Evolutionary conservation across 2,888 invertebrate genomes (phyloP), one percentile per base, ranked within the genome.

Genomic region (Leptarthrus brevirostris): DNA sequence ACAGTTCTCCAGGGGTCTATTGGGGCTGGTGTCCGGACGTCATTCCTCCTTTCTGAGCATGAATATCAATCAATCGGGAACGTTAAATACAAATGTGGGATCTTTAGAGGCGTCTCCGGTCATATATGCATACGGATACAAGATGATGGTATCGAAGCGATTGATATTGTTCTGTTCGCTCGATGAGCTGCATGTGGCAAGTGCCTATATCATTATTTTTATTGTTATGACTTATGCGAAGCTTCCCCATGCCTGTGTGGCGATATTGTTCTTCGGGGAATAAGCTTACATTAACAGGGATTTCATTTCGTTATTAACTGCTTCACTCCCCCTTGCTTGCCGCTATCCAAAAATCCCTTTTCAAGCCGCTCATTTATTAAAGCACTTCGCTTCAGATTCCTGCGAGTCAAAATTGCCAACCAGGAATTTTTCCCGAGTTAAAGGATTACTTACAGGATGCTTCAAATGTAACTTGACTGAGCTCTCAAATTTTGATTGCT

Each of bases 171-270:
- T 56, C 20, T 14, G 58, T 30, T 49, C 73, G n/a, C n/a, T n/a
- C n/a, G n/a, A n/a, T n/a, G n/a, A n/a, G n/a, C n/a, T 66, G 14
- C 52, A 56, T 66, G 66, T 24, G 66, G 47, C 66, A 66, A 66
- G 66, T 72, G 72, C 54, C 69, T 74, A 34, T 72, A 64, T 72
- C 71, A 74, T 74, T 74, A 74, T 72, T 74, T 74, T 74, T 72
- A 74, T 74, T 72, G 74, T 74, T 74, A 74, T 74, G 74, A 74
- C 72, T 74, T 74, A 72, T 72, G 74, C 26, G 66, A 14, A 14
- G 14, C 47, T 30, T 26, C 56, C 8, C 18, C 44, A 47, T 66
- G 47, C 47, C 40, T 22, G 18, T 26, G 6, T n/a, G 47, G 12
- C 26, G 26, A n/a, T 66, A 47, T 66, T 66, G 49, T 20, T 24